Base-by-base conservation (phyloP, 2,888 invertebrate genomes). In the Tetragonisca angustula region DNA sequence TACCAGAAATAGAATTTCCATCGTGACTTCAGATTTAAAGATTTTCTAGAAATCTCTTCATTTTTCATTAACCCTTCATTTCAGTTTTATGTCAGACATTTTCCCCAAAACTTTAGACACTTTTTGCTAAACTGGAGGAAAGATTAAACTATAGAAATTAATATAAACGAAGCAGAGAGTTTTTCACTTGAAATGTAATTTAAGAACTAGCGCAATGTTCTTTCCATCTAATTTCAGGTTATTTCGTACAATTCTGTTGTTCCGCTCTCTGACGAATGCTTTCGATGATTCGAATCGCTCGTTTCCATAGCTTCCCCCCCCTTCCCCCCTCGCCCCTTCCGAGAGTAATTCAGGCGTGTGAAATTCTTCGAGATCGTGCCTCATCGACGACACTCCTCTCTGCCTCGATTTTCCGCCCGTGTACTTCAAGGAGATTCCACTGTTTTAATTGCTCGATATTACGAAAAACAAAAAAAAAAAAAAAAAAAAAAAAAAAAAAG, bases 211-310 rank as follows among this genome's bases (percentile, higher is more conserved):
- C 9, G 1, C 9, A 9, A 15, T 56, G n/a, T n/a, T 56, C n/a
- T 13, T n/a, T 5, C 2, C n/a, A n/a, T 56, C 19, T 17, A 19
- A 15, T 27, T 17, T 19, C 15, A 21, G 11, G 9, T 17, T 61
- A 15, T 49, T 15, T 15, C 49, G 21, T 21, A 49, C 27, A 61
- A 50, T 72, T 32, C 27, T 62, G n/a, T 36, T 49, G 61, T 32
- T 32, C 61, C 21, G 62, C 21, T 72, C 50, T 62, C 49, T 4
- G 4, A 13, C 49, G 9, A 72, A 61, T n/a, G 21, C 43, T 61
- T 72, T 49, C 61, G 49, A 50, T 50, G 15, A 36, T 17, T n/a
- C 43, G 36, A 72, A 61, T 61, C 49, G 61, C 49, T 62, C 49
- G 62, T 61, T 52, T n/a, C 6, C 61, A 61, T 17, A 6, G 2